Evolutionary conservation across 2,113 vertebrate species (phyloP), one percentile per base, ranked within the genome.

Genomic region (Amblyopsis rosae): DNA sequence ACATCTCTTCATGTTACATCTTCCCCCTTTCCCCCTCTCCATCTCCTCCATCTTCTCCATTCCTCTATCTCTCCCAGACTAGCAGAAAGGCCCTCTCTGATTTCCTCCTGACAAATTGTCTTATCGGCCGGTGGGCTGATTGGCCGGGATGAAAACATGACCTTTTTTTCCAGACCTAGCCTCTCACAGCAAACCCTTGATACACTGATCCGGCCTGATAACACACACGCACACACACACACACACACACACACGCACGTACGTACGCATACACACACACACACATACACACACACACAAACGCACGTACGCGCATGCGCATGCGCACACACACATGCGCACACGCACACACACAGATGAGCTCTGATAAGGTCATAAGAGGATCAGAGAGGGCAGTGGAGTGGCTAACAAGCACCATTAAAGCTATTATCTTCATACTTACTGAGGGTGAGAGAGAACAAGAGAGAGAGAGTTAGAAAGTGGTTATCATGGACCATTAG

Each of bases 351-450:
- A 90, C 88, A 87, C 90, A 86, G 90, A 93, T 92, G 81, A 80
- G 75, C 68, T 6, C 45, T 76, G 91, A 93, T 93, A 93, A 87
- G 90, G 73, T 69, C 87, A 83, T 90, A 88, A 91, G 92, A 65
- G 82, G 82, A 91, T 90, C 87, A 88, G 86, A 72, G 82, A 82
- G 94, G 94, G 92, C 91, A 92, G 91, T 92, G 91, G 89, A 94
- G 94, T 94, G 93, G 90, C 86, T 91, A 94, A 93, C 93, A 92
- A 94, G 94, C 87, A 72, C 95, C 94, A 95, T 96, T 97, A 97
- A 92, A 94, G 91, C 94, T 95, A 77, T 95, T 93, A 88, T 95
- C 75, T 95, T 96, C 94, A 95, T 95, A 94, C 93, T 87, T 89
- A 88, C 66, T 67, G 59, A 41, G 19, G 11, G 69, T 32, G 13